Conservation (phyloP, 2,113 vertebrate genomes). For the Drymodes brunneopygia region DNA sequence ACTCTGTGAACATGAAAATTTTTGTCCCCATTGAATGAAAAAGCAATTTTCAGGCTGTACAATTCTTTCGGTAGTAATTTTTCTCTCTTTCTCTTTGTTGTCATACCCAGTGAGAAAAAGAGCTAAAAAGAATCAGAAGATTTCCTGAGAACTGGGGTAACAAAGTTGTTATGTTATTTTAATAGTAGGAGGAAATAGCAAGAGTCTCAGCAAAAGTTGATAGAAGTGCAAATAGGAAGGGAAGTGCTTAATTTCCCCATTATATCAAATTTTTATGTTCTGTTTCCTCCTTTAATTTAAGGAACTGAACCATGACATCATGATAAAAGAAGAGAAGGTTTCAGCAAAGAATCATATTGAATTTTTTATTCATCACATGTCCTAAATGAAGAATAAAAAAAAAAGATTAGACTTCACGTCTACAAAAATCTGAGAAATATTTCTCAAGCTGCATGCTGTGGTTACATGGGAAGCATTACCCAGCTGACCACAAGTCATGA, state of each 20-base stretch:
- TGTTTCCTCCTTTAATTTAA: neutral
- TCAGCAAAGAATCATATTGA: neutral
- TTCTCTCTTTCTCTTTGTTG: neutral
- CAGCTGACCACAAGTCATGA: neutral
- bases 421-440: neutral
- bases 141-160: neutral
- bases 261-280: neutral
- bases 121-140: neutral
- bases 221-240: neutral
- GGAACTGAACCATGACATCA: neutral
- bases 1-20: neutral
- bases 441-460: neutral
- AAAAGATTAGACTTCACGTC: neutral
- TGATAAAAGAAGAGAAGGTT: neutral
- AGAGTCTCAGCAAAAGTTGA: neutral
- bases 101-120: neutral
- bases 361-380: neutral
- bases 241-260: neutral
- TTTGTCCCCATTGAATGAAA: neutral
- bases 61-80: neutral
- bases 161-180: neutral
- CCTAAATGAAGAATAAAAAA: neutral
- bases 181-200: neutral
- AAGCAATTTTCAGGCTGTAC: neutral
- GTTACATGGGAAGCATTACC: neutral